Evolutionary conservation across 2,113 vertebrate species (phyloP), one percentile per base, ranked within the genome.

Genomic region (Syngnathus scovelli): DNA sequence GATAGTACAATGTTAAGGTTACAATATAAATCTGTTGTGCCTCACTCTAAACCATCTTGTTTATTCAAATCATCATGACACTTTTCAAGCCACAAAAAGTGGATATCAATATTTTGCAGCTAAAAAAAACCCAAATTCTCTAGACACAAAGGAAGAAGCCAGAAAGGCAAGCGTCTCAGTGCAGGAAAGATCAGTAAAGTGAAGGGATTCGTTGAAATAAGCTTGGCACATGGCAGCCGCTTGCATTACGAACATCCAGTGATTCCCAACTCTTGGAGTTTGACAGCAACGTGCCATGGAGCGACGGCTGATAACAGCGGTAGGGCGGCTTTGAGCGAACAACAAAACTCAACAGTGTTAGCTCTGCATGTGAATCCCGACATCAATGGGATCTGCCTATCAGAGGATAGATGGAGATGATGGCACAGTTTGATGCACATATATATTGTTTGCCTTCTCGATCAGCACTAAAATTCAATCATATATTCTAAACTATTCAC

Each of bases 281-380:
- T 86, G 85, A 89, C 81, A 83, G 84, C 61, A 76, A 72, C 66
- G 69, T 59, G 64, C 74, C 63, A 83, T 70, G 80, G 82, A 85
- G 79, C 82, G 86, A 85, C 81, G 80, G 78, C 83, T 82, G 89
- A 88, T 88, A 88, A 85, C 78, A 68, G 67, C 38, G 64, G 65
- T 38, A 52, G 48, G 61, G 55, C 27, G 38, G 71, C 65, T 78
- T 83, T 82, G 71, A 83, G 63, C n/a, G 71, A 88, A 81, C 76
- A 82, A 81, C 77, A 83, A 72, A 80, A 83, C 71, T 66, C 67
- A 46, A 49, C 64, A 67, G 59, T 65, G 62, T 70, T 77, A 84
- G 78, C 60, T 61, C 77, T 71, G 83, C 81, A 88, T 88, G 79
- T 81, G 78, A 88, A 90, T 90, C 70, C 65, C 51, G 69, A 43